phyloP scores from a whole-genome alignment of 2,888 invertebrate genomes.

The Griposia aprilina region DNA sequence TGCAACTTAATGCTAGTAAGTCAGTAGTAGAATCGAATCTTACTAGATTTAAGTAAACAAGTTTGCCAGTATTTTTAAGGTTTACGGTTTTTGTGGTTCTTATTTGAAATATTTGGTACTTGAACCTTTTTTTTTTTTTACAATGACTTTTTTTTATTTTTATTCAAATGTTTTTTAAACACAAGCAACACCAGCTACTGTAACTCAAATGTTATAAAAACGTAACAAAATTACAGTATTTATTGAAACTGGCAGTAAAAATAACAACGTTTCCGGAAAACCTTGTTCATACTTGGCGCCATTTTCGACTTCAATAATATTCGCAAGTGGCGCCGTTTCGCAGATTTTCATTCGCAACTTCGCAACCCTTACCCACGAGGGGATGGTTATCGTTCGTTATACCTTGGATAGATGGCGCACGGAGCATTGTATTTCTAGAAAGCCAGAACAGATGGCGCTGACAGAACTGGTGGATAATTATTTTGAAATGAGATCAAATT shows the following conservation, averaged over 20 bases:
- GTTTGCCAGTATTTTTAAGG: not conserved
- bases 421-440: slow-evolving; percentile 49
- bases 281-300: slow-evolving; percentile 59
- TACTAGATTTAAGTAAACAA: slow-evolving; percentile 10
- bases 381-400: slow-evolving; percentile 80
- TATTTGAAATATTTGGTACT: not conserved
- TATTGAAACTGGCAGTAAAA: not conserved
- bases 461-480: slow-evolving; percentile 17
- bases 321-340: slow-evolving; percentile 85
- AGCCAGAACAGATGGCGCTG: slow-evolving; percentile 81
- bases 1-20: not conserved
- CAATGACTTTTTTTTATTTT: not conserved
- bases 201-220: not conserved
- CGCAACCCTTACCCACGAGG: slow-evolving; percentile 85
- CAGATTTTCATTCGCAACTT: slow-evolving; percentile 87
- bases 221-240: not conserved
- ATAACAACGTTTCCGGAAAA: not conserved
- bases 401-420: slow-evolving; percentile 80
- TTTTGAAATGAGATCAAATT: not conserved
- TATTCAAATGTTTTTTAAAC: too few species aligned
- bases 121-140: not conserved
- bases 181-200: not conserved
- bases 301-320: slow-evolving; percentile 63
- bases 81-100: not conserved
- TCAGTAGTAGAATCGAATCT: slow-evolving; percentile 5